Conservation (phyloP, 2,888 invertebrate genomes). For the Troilus luridus region DNA sequence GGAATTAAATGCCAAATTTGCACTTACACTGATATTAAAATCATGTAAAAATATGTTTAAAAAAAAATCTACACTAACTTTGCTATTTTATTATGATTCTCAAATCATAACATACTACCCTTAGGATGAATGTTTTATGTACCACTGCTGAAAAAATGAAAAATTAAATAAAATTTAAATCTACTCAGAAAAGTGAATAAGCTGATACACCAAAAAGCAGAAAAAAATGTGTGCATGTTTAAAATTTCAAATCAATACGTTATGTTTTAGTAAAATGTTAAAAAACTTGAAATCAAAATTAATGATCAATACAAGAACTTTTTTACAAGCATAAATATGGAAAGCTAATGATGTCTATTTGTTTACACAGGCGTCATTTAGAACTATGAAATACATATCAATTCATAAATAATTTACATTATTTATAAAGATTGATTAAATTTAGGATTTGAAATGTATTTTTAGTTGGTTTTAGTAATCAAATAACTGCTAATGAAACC, state of each 20-base stretch:
- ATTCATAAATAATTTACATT: background rate
- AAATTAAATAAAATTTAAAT: background rate
- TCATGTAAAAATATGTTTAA: background rate
- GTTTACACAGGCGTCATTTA: background rate
- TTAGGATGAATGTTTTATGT: background rate
- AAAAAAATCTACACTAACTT: background rate
- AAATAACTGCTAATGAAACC: background rate
- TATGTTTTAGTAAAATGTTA: background rate
- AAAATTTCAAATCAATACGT: background rate
- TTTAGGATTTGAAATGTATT: background rate
- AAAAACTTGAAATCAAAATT: background rate
- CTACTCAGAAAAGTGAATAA: background rate
- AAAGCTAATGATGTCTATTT: background rate
- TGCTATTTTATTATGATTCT: background rate
- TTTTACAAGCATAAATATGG: background rate
- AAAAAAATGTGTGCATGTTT: background rate
- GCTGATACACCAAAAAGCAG: background rate
- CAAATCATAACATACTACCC: background rate
- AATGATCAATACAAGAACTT: background rate
- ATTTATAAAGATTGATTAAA: background rate
- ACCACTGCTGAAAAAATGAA: background rate
- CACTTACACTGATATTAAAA: background rate
- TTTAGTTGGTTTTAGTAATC: background rate
- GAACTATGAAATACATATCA: background rate
- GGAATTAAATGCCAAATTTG: conserved; percentile 34